phyloP scores from a whole-genome alignment of 2,888 invertebrate genomes.

The Brachycybe producta region DNA sequence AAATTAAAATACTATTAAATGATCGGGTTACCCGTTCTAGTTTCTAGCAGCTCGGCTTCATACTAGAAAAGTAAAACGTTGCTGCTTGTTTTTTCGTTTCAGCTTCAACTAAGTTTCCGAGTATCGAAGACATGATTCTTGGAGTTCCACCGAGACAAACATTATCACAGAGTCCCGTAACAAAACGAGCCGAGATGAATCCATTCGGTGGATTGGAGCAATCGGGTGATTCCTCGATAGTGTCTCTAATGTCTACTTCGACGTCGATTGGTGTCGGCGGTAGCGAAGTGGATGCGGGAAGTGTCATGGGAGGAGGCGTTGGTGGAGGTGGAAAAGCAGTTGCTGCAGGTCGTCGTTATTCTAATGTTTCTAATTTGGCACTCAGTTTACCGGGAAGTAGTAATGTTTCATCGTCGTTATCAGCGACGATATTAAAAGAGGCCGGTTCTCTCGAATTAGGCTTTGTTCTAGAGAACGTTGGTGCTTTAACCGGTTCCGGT shows the following conservation, averaged over 20 bases:
- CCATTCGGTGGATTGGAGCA: too few relatives aligned
- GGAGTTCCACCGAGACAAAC: too few relatives aligned
- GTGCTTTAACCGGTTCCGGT: constrained; percentile 11
- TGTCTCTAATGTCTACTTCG: background rate
- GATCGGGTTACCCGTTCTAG: too few relatives aligned
- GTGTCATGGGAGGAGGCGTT: too few relatives aligned
- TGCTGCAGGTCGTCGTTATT: constrained; percentile 24
- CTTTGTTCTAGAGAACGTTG: constrained; percentile 41
- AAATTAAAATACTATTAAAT: too few relatives aligned
- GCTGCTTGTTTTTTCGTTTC: too few relatives aligned
- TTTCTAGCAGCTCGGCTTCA: too few relatives aligned
- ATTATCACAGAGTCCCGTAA: too few relatives aligned
- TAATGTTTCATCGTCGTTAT: background rate
- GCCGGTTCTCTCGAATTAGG: constrained; percentile 46
- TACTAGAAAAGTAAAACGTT: too few relatives aligned
- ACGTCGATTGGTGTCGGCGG: background rate
- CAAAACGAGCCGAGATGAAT: background rate
- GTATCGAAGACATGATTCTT: too few relatives aligned
- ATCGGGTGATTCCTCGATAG: background rate
- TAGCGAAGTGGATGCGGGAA: too few relatives aligned
- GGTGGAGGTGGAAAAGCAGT: background rate
- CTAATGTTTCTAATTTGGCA: constrained; percentile 25
- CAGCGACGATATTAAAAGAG: constrained; percentile 31
- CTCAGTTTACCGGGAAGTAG: constrained; percentile 21
- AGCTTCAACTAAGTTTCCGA: too few relatives aligned